Evolutionary conservation across 2,797 vertebrate genomes (phyloP), one percentile per base, ranked within the genome.

Genomic region (Etheostoma perlongum): DNA sequence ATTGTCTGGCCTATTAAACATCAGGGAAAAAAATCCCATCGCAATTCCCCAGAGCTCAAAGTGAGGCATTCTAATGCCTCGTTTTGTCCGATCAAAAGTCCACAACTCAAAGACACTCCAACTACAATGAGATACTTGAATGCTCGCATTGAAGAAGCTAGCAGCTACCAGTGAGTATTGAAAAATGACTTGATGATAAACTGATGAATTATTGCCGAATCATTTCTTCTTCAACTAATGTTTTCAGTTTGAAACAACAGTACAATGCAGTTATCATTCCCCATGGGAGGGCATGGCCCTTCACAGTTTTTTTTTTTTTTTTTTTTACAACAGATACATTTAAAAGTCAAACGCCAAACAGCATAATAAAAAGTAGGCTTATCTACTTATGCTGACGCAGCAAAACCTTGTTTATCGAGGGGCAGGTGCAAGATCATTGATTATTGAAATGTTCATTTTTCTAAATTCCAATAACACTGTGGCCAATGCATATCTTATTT

Each of bases 31-130:
- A 11, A n/a, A 46, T 30, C 18, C 25, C 8, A 47, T 5, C n/a
- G 8, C 13, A n/a, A n/a, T 30, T 33, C 54, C 53, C 30, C 25
- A 52, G 19, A 40, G 18, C 18, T 64, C 46, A 19, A 13, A 6
- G 11, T 54, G 51, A 66, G 52, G 40, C 23, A 18, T 57, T 57
- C 66, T 47, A 70, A 61, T 42, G 7, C 30, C n/a, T 23, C 12
- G 5, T 62, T 72, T 21, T 59, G 14, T 70, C 46, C 11, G 55
- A 60, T 49, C 4, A 16, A n/a, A 40, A 70, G 7, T 18, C 68
- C n/a, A 19, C 21, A 27, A 14, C 57, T 60, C 27, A 42, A 49
- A 40, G 36, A 11, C 36, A 11, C 36, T 11, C 10, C 36, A 40
- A 3, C 10, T 11, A 11, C 36, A 11, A 11, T 11, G 36, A 40